phyloP scores from a whole-genome alignment of 2,888 invertebrate genomes.

The Pherbina coryleti region DNA sequence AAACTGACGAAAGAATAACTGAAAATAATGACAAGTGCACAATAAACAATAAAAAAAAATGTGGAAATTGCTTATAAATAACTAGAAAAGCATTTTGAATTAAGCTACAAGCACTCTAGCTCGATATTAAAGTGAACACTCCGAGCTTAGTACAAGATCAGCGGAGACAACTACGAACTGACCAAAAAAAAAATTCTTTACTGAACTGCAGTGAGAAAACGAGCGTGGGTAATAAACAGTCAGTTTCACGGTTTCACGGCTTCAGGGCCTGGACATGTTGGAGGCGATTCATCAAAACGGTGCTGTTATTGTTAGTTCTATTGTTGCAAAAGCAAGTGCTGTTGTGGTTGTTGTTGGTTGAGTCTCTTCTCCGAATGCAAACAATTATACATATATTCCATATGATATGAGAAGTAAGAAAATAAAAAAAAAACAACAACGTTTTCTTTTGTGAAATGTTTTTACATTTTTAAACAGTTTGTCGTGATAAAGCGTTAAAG shows the following conservation, averaged over 20 bases:
- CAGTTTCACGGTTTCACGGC: too few species aligned
- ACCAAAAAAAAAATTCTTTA: neutral
- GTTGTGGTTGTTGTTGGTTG: slow-evolving; percentile 8
- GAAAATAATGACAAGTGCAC: slow-evolving; percentile 29
- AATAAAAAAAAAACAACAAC: neutral
- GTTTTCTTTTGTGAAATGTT: neutral
- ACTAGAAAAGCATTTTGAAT: neutral
- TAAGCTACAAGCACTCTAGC: slow-evolving; percentile 1
- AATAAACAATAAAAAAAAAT: neutral
- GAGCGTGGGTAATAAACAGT: neutral
- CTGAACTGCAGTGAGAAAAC: neutral
- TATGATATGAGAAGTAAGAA: neutral
- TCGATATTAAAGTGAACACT: neutral
- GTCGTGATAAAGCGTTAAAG: neutral
- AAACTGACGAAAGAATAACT: slow-evolving; percentile 24
- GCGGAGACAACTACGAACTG: neutral
- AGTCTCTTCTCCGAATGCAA: neutral
- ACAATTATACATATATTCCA: neutral
- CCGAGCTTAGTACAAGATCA: neutral
- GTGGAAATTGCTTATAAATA: neutral
- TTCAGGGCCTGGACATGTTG: neutral
- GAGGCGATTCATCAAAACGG: slow-evolving; percentile 6
- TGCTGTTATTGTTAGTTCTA: neutral
- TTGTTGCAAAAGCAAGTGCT: slow-evolving; percentile 1
- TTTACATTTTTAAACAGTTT: slow-evolving; percentile 36